Percentiles rank a stretch among this genome's conserved stretches.
These are phyloP conservation scores for Rhinogobio ventralis DNA, from an alignment of 2,797 vertebrate species.

Conservation along the genomic window DNA sequence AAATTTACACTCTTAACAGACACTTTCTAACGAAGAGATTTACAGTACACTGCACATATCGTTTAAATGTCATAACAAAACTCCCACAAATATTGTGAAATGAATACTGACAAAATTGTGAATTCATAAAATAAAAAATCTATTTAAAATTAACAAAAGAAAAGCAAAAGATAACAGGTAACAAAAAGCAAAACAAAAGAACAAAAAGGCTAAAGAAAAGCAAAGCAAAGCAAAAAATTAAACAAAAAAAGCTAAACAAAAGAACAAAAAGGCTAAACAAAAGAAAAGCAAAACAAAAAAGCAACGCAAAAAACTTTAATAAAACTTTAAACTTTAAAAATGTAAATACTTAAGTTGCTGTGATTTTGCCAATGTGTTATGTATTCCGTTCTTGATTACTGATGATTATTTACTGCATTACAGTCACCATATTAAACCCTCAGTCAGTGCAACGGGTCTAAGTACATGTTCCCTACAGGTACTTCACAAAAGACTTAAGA, in stretches of 20 bases:
- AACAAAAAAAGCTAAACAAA: neutral
- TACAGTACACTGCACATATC: neutral
- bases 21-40: neutral
- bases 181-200: neutral
- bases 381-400: neutral
- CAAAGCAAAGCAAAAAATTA: no score
- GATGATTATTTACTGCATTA: neutral
- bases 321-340: no score
- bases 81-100: neutral
- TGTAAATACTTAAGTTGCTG: neutral
- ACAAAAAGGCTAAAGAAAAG: neutral
- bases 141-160: neutral
- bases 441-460: neutral
- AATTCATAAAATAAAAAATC: neutral
- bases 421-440: neutral
- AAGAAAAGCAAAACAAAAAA: neutral
- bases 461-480: conserved; percentile 3
- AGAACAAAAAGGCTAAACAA: neutral
- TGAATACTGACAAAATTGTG: neutral
- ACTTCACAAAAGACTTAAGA: conserved; percentile 24
- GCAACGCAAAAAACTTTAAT: neutral
- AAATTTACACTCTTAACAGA: neutral
- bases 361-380: neutral
- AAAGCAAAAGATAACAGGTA: neutral
- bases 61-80: neutral